These are phyloP conservation scores for Morus bassanus DNA, from an alignment of 2,797 vertebrate genomes.

Conservation along the genomic window DNA sequence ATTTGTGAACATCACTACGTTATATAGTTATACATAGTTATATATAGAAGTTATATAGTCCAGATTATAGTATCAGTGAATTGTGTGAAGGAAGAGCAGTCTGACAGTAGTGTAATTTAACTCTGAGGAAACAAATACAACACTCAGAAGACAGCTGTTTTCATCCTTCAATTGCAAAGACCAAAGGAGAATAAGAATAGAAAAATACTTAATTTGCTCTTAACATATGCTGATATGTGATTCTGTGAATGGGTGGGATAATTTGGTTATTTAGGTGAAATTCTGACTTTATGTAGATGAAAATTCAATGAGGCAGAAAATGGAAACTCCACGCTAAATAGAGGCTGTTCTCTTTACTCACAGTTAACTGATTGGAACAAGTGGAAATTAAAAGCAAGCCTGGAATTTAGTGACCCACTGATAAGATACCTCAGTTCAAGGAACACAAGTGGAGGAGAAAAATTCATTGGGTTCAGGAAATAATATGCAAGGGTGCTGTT, in stretches of 20 bases:
- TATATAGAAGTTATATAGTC: neutral
- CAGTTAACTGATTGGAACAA: slow-evolving; percentile 45
- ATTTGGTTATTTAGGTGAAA: slow-evolving; percentile 27
- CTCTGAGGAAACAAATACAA: neutral
- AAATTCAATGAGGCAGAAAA: slow-evolving; percentile 44
- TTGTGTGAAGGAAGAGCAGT: neutral
- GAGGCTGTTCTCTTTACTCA: slow-evolving; percentile 19
- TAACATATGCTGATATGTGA: neutral
- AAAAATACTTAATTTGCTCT: neutral
- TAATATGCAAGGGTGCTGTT: neutral
- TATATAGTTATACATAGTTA: too few relatives aligned
- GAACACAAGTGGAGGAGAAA: neutral
- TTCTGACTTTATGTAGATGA: slow-evolving; percentile 28
- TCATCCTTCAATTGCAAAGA: neutral
- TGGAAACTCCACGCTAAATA: neutral
- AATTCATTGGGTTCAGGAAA: neutral
- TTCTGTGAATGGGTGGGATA: neutral
- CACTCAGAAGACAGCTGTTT: neutral
- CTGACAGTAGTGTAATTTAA: neutral
- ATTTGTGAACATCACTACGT: neutral
- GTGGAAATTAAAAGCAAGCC: slow-evolving; percentile 45
- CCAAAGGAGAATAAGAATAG: neutral
- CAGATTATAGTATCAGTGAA: neutral
- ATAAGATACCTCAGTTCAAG: neutral
- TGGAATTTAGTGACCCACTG: slow-evolving; percentile 25